Evolutionary conservation across 1,140 invertebrate species (phyloP).

Genomic region (Ceratosolen fusciceps): DNA sequence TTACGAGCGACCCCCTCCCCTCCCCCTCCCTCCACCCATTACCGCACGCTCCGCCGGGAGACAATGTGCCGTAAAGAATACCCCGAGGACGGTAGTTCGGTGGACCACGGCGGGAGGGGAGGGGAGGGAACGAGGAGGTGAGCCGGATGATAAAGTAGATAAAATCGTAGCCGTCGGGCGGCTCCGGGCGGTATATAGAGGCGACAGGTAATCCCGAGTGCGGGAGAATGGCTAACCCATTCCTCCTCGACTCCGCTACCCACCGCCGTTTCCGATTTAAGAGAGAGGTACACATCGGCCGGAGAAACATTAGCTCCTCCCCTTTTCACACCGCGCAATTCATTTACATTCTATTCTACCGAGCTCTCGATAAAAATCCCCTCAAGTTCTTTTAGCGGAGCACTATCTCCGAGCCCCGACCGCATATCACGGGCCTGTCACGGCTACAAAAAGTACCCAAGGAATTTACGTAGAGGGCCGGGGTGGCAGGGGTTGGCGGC

Average conservation of each 20-base stretch:
- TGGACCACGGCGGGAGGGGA: not conserved
- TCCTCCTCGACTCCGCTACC: no score
- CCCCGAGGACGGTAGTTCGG: no score
- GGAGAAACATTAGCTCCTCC: not conserved
- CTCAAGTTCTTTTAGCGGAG: not conserved
- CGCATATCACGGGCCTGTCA: not conserved
- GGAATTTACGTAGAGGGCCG: not conserved
- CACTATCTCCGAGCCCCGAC: not conserved
- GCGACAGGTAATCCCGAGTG: not conserved
- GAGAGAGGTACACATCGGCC: not conserved
- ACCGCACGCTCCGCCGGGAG: no score
- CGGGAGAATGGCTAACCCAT: no score
- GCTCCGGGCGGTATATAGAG: not conserved
- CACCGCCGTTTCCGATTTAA: not conserved
- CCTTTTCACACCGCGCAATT: not conserved
- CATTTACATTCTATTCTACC: conserved; percentile 1
- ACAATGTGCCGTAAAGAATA: no score
- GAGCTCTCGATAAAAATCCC: not conserved
- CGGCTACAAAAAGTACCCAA: not conserved
- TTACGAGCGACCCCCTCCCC: no score
- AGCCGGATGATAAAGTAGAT: not conserved
- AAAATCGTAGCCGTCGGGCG: no score
- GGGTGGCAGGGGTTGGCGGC: no score
- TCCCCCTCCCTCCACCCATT: no score
- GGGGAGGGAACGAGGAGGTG: not conserved